phyloP scores from a whole-genome alignment of 2,113 vertebrate genomes.

The Campylorhamphus procurvoides region DNA sequence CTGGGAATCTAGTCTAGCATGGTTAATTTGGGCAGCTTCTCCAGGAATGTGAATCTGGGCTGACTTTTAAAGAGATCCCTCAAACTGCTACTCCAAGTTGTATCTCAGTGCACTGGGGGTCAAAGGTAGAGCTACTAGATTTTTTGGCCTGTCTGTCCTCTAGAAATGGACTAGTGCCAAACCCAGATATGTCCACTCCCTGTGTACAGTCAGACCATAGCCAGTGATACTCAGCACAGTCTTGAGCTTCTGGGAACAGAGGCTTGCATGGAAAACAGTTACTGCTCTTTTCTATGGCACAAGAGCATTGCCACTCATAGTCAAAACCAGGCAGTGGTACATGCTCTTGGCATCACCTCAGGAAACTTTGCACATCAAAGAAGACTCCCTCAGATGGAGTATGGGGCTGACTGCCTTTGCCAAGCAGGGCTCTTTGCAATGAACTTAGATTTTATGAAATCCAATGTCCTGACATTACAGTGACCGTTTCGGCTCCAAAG shows the following conservation, averaged over 20 bases:
- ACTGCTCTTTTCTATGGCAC: neutral
- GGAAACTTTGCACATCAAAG: constrained; percentile 26
- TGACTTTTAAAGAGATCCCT: neutral
- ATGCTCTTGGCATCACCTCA: neutral
- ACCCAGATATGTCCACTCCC: neutral
- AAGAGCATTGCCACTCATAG: neutral
- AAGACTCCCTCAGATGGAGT: neutral
- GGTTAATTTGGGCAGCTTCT: neutral
- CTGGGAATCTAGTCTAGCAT: neutral
- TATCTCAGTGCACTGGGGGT: neutral
- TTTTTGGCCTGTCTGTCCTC: neutral
- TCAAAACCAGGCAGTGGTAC: neutral
- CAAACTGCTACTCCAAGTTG: neutral
- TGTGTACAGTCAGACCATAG: neutral
- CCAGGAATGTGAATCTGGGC: neutral
- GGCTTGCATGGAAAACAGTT: neutral
- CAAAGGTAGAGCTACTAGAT: neutral
- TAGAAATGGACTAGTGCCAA: neutral
- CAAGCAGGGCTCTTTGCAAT: neutral
- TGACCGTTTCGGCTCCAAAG: constrained; percentile 1
- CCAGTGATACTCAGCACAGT: neutral
- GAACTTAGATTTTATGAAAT: neutral
- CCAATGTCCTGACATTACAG: neutral
- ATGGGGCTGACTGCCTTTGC: neutral
- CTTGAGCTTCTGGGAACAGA: neutral